Conservation (phyloP, 2,888 invertebrate genomes). For the Euzophera pinguis region DNA sequence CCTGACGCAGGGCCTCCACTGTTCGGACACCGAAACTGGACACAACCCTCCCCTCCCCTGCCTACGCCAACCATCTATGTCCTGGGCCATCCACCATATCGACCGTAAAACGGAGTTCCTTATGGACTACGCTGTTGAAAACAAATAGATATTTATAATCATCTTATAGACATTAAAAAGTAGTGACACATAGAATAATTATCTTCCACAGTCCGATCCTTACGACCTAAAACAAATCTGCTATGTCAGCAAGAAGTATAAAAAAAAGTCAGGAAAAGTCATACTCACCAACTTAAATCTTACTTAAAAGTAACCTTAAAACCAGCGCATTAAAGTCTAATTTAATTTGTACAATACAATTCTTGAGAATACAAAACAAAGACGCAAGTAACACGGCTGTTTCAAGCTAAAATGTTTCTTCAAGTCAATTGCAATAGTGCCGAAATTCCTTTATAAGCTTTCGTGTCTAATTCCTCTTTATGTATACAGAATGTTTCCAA, state of each 20-base stretch:
- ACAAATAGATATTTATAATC: background rate
- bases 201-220: slow-evolving; percentile 43
- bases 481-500: slow-evolving; percentile 50
- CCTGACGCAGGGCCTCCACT: too few relatives aligned
- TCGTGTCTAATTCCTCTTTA: slow-evolving; percentile 9
- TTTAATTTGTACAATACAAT: slow-evolving; percentile 22
- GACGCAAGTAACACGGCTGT: background rate
- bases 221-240: slow-evolving; percentile 58
- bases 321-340: slow-evolving; percentile 19
- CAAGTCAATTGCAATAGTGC: background rate
- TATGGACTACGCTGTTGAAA: too few relatives aligned
- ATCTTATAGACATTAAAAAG: slow-evolving; percentile 4
- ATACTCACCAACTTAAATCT: slow-evolving; percentile 31
- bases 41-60: too few relatives aligned
- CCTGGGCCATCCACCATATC: too few relatives aligned
- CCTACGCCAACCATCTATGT: too few relatives aligned
- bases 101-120: too few relatives aligned
- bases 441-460: slow-evolving; percentile 13
- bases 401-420: slow-evolving; percentile 14
- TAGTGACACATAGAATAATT: slow-evolving; percentile 27
- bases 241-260: slow-evolving; percentile 55
- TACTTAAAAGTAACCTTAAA: slow-evolving; percentile 36
- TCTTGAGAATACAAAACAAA: background rate
- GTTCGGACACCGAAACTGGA: too few relatives aligned
- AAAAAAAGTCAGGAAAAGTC: slow-evolving; percentile 47